Evolutionary conservation across 2,888 invertebrate genomes (phyloP), one percentile per base, ranked within the genome.

Genomic region (Pogonocherus hispidulus): DNA sequence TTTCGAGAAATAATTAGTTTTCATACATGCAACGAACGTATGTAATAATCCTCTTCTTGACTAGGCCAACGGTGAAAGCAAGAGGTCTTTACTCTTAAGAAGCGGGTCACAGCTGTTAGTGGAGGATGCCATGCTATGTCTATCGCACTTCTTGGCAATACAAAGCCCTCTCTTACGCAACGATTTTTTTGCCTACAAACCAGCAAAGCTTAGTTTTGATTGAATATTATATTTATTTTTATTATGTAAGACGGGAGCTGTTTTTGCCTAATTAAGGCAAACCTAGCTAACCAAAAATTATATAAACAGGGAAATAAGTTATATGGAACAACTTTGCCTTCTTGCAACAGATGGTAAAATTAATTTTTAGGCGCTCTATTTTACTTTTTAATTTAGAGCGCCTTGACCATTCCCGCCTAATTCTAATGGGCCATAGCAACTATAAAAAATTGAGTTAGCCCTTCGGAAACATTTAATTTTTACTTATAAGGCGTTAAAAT

Each of bases 41-140:
- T 52, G 67, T 59, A 59, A 59, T 63, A 46, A 16, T 55, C 54
- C 32, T 64, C 64, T 55, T 79, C 77, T 73, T 72, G 78, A 81
- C 78, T 78, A 72, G 79, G 78, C 76, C 80, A 82, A 75, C 75
- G 81, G 83, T 82, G 83, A 83, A 83, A 83, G 83, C 81, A 80
- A 82, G 80, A 81, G 80, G 81, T 82, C 80, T 82, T 81, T 81
- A 79, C 78, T 78, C 76, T 75, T 69, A 59, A 51, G 72, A 81
- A 80, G 73, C 73, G 78, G 81, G 81, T 80, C 81, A 78, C 78
- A 76, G 74, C 74, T 78, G 76, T 57, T 20, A 37, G 37, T 47
- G 54, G 57, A 63, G 23, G 49, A 62, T 22, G 66, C 59, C 46
- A 35, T 16, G 27, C 41, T 47, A 27, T 46, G 27, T 47, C 11